Conservation (phyloP, 1,140 invertebrate species). For the Leguminivora glycinivorella region DNA sequence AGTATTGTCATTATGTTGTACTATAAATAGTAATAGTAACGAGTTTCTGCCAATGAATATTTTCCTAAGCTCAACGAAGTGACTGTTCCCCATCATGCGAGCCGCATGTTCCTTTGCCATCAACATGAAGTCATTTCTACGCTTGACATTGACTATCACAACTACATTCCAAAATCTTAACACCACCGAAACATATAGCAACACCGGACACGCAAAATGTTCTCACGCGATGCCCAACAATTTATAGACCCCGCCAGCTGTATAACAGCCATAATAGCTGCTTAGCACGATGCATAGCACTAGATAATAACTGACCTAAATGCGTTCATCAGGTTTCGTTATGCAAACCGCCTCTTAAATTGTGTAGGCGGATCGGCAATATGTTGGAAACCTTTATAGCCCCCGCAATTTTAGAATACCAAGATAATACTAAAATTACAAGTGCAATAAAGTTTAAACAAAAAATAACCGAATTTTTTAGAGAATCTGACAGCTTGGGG, state of each 20-base stretch:
- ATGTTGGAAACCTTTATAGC: not conserved
- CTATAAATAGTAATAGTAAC: no score
- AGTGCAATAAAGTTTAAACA: no score
- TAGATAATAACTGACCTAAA: conserved; percentile 22
- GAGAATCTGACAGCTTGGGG: no score
- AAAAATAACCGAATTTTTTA: no score
- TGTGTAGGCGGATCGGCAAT: not conserved
- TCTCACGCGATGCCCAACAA: conserved; percentile 17
- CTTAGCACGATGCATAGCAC: conserved; percentile 25
- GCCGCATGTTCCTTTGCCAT: no score
- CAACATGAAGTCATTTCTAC: no score
- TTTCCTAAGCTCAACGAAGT: no score
- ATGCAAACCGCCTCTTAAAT: not conserved
- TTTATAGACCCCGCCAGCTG: not conserved
- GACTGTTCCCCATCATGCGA: no score
- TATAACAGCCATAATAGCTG: conserved; percentile 12
- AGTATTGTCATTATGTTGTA: no score
- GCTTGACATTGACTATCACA: not conserved
- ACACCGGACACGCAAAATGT: conserved; percentile 17
- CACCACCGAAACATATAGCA: conserved; percentile 13
- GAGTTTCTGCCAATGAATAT: no score
- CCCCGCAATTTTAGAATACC: not conserved
- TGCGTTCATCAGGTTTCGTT: conserved; percentile 13
- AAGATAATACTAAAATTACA: no score
- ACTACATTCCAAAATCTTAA: not conserved